Base-by-base conservation (phyloP, 2,797 vertebrate species). In the Arrhamphus sclerolepis region DNA sequence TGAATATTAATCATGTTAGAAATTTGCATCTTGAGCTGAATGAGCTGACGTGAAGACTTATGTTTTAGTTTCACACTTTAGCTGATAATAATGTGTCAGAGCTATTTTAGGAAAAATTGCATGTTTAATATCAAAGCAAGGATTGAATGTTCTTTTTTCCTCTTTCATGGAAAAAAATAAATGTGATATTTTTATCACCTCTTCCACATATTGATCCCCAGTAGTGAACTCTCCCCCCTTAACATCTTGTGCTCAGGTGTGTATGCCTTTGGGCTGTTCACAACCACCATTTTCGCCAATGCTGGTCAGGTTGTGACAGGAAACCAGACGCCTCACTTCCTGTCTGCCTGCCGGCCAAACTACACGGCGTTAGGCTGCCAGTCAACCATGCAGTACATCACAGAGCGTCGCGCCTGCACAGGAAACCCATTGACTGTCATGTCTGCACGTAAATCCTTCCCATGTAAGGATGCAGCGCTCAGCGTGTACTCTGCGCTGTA, bases 231-330 rank as follows among this genome's bases (percentile, higher is more conserved):
- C 24, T 13, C 13, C 19, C 26, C 21, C 13, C 0, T 40, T 5
- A 21, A 44, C 16, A 5, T 51, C 13, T 49, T 34, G 3, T 6
- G 2, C 38, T 26, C 70, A 97, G 96, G 95, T 2, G 95, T 96
- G 39, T 96, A 95, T 39, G 92, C 95, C 50, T 97, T 97, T 3
- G 96, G 96, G 46, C 92, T 97, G 21, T 95, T 97, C 82, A 93
- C 94, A 72, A 96, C 95, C 20, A 94, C 92, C 77, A 97, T 97
- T 83, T 97, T 96, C 8, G 95, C 94, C 71, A 96, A 95, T 5
- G 94, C 95, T 0, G 94, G 96, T 14, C 96, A 97, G 81, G 95
- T 96, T 54, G 95, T 97, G 68, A 96, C 95, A 0, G 96, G 96
- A 62, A 95, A 94, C 86, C 96, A 95, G 75, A 93, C 95, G 0